Evolutionary conservation across 92 coral and sea anemone genomes (phyloP).

Genomic region (Umimayanthus kanabou): DNA sequence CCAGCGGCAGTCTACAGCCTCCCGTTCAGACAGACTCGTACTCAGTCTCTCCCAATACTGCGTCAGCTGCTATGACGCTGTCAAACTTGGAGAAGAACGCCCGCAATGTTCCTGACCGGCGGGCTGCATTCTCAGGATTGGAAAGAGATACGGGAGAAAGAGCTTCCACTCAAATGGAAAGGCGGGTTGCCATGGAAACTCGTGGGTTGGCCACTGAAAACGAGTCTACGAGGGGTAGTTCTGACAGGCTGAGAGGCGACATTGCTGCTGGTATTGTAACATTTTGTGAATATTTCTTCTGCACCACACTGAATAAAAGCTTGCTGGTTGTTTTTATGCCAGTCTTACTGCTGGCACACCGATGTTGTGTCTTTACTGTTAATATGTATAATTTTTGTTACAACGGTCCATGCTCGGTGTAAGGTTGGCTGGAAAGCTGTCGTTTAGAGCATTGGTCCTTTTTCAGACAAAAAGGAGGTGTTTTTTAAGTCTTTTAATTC

Average conservation of each 20-base stretch:
- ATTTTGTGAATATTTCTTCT: neutral
- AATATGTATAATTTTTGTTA: no score
- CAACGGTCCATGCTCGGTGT: no score
- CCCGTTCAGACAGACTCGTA: slow-evolving; percentile 29
- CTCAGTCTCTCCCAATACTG: slow-evolving; percentile 81
- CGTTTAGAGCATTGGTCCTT: no score
- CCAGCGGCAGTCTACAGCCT: slow-evolving; percentile 30
- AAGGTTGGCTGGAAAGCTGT: no score
- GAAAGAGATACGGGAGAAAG: slow-evolving; percentile 29
- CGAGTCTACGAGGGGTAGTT: slow-evolving; percentile 28
- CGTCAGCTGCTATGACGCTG: slow-evolving; percentile 91
- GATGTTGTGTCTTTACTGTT: no score
- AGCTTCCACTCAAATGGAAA: slow-evolving; percentile 12
- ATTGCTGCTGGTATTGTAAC: slow-evolving; percentile 38
- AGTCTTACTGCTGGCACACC: no score
- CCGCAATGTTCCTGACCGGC: slow-evolving; percentile 28
- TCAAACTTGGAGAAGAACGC: slow-evolving; percentile 66
- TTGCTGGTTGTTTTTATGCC: no score
- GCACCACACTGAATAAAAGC: no score
- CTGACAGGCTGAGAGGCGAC: slow-evolving; percentile 46
- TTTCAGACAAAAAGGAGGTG: no score
- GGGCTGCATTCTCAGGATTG: slow-evolving; percentile 2
- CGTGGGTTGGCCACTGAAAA: slow-evolving; percentile 39
- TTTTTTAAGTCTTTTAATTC: neutral
- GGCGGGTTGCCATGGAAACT: slow-evolving; percentile 8